A percentile compares a stretch with the other conserved stretches of the same genome.
Conservation (phyloP, 2,113 vertebrate species). For the Pseudorasbora parva region DNA sequence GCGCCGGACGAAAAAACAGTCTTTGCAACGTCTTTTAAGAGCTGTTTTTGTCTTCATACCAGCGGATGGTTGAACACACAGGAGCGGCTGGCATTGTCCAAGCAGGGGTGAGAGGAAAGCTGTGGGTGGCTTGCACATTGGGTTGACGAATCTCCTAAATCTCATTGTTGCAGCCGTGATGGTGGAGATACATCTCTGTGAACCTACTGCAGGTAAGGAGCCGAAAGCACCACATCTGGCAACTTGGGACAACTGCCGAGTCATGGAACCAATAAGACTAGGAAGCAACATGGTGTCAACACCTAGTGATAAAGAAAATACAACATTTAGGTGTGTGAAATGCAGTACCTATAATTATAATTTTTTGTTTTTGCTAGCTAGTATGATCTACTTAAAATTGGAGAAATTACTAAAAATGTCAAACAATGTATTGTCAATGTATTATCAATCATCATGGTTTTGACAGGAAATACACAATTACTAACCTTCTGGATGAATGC, state of each 20-base stretch:
- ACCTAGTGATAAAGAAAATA: slow-evolving; percentile 52
- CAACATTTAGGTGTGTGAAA: not conserved
- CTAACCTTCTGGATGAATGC: not conserved
- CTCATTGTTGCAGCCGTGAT: slow-evolving; percentile 45
- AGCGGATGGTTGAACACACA: slow-evolving; percentile 53
- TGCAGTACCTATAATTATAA: not conserved
- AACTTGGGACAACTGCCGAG: slow-evolving; percentile 62
- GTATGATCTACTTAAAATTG: not conserved
- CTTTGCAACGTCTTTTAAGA: slow-evolving; percentile 85
- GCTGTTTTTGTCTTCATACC: slow-evolving; percentile 87
- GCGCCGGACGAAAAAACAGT: slow-evolving; percentile 86
- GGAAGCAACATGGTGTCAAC: slow-evolving; percentile 70
- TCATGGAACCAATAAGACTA: slow-evolving; percentile 60
- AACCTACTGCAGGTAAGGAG: slow-evolving; percentile 52
- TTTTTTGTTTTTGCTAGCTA: not conserved
- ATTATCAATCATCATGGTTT: not conserved
- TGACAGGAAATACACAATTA: not conserved
- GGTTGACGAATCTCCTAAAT: slow-evolving; percentile 4
- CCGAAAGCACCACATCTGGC: slow-evolving; percentile 15
- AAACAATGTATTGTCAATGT: not conserved
- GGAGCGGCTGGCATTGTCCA: slow-evolving; percentile 54
- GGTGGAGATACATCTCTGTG: slow-evolving; percentile 61
- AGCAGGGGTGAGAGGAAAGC: slow-evolving; percentile 44
- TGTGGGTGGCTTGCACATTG: not conserved
- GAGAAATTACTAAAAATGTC: too few species aligned